Percentiles rank a stretch among this genome's conserved stretches.
These are phyloP conservation scores for Apotomis betuletana DNA, from an alignment of 2,888 invertebrate species.

Conservation along the genomic window DNA sequence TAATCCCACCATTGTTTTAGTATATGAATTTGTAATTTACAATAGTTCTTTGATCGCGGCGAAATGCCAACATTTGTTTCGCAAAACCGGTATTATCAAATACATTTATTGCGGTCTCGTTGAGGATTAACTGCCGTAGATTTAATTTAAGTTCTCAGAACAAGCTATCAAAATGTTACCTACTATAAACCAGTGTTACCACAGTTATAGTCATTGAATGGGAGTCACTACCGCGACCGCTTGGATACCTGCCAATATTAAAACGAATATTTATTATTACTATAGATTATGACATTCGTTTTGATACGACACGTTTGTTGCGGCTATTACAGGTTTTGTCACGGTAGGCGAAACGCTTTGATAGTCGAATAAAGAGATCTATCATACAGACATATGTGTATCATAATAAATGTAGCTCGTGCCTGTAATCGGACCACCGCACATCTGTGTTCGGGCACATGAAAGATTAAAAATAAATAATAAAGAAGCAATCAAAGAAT, in stretches of 20 bases:
- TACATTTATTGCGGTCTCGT: conserved; percentile 77
- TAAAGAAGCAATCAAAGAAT: conserved; percentile 76
- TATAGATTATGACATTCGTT: conserved; percentile 54
- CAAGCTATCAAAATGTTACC: conserved; percentile 77
- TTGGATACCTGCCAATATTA: conserved; percentile 74
- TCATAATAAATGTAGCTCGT: conserved; percentile 44
- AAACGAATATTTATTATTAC: conserved; percentile 66
- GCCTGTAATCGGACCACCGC: conserved; percentile 46
- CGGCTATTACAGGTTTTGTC: conserved; percentile 38
- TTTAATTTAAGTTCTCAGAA: conserved; percentile 76
- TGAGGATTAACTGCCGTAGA: conserved; percentile 73
- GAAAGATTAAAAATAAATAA: conserved; percentile 62
- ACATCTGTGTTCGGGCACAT: conserved; percentile 54
- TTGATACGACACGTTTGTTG: conserved; percentile 51
- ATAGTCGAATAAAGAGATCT: conserved; percentile 39
- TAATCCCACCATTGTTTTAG: conserved; percentile 44
- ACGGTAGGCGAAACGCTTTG: conserved; percentile 30
- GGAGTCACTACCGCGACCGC: conserved; percentile 61
- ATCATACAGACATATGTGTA: conserved; percentile 32
- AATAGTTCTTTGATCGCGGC: conserved; percentile 69
- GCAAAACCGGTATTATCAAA: conserved; percentile 79
- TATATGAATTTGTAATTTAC: conserved; percentile 67
- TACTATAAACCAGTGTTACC: conserved; percentile 73
- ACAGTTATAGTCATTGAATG: conserved; percentile 61
- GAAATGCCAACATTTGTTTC: conserved; percentile 70